A percentile compares a stretch with the other conserved stretches of the same genome.
These are phyloP conservation scores for Ophioninae sp. DNA, from an alignment of 2,888 invertebrate species.

Conservation along the genomic window DNA sequence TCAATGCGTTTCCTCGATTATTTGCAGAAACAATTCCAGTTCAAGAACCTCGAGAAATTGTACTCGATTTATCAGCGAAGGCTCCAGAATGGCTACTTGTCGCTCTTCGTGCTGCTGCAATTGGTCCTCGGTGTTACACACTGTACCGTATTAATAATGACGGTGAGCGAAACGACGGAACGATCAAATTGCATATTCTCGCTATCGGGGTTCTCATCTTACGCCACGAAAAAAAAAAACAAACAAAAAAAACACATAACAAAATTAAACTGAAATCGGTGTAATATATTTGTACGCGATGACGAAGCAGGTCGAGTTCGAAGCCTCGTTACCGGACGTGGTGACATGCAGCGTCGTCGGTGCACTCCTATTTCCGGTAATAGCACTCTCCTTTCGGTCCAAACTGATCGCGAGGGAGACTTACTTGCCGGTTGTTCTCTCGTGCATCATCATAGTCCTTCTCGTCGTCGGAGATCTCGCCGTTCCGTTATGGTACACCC, in stretches of 20 bases:
- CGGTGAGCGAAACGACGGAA: slow-evolving; percentile 77
- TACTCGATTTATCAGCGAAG: slow-evolving; percentile 90
- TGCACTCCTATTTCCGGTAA: slow-evolving; percentile 80
- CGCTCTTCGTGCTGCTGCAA: slow-evolving; percentile 88
- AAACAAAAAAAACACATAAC: too few species aligned
- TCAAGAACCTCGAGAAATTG: slow-evolving; percentile 88
- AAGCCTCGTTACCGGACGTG: slow-evolving; percentile 80
- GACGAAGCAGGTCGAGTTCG: slow-evolving; percentile 72
- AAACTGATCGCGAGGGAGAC: slow-evolving; percentile 78
- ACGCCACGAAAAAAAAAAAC: neutral
- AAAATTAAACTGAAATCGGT: too few species aligned
- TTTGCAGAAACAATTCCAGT: slow-evolving; percentile 88
- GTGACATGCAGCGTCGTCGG: slow-evolving; percentile 80
- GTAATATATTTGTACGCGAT: too few species aligned
- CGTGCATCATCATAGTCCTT: slow-evolving; percentile 79
- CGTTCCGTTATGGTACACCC: slow-evolving; percentile 85
- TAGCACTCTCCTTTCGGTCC: slow-evolving; percentile 81
- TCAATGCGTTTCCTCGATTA: slow-evolving; percentile 67
- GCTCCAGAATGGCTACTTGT: slow-evolving; percentile 89
- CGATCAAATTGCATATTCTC: neutral
- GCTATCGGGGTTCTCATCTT: neutral
- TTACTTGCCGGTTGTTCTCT: slow-evolving; percentile 79
- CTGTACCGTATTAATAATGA: slow-evolving; percentile 83
- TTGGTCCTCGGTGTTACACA: slow-evolving; percentile 86
- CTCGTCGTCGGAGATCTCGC: slow-evolving; percentile 84